A percentile compares a stretch with the other conserved stretches of the same genome.
Conservation (phyloP, 2,113 vertebrate species). For the Gulo gulo region DNA sequence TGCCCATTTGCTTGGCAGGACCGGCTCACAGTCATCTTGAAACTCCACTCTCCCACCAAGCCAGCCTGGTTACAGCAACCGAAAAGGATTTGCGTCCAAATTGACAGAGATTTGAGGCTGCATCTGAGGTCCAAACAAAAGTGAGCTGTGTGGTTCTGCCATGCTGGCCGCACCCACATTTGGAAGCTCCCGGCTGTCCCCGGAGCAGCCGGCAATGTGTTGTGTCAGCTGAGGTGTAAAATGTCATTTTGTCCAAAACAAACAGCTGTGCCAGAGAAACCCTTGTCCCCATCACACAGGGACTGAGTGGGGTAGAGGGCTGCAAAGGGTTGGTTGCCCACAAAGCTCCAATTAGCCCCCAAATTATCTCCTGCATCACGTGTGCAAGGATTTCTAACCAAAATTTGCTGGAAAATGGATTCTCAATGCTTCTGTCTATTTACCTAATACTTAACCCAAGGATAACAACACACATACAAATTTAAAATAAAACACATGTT, state of each 20-base stretch:
- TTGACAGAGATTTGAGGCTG: neutral
- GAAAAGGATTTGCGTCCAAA: neutral
- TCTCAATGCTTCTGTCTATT: slow-evolving; percentile 85
- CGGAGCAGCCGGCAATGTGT: slow-evolving; percentile 38
- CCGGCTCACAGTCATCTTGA: neutral
- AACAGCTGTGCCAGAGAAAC: slow-evolving; percentile 66
- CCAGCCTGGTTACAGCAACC: neutral
- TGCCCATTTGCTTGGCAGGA: neutral
- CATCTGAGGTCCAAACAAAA: slow-evolving; percentile 64
- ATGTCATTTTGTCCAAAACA: slow-evolving; percentile 77
- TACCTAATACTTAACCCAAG: slow-evolving; percentile 87
- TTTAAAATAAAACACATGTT: slow-evolving; percentile 87
- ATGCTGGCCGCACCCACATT: neutral
- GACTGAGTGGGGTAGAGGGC: slow-evolving; percentile 65
- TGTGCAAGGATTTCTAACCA: slow-evolving; percentile 82
- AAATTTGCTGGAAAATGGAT: slow-evolving; percentile 84
- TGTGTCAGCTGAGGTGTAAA: slow-evolving; percentile 74
- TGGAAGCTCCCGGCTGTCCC: slow-evolving; percentile 28
- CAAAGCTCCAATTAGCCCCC: slow-evolving; percentile 83
- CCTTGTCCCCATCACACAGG: slow-evolving; percentile 14
- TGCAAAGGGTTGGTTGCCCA: slow-evolving; percentile 68
- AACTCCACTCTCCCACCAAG: neutral
- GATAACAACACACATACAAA: slow-evolving; percentile 86
- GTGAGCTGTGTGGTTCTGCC: slow-evolving; percentile 50
- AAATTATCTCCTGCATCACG: slow-evolving; percentile 82